A percentile compares a stretch with the other conserved stretches of the same genome.
Evolutionary conservation across 2,113 vertebrate species (phyloP).

Genomic region (Piliocolobus tephrosceles): DNA sequence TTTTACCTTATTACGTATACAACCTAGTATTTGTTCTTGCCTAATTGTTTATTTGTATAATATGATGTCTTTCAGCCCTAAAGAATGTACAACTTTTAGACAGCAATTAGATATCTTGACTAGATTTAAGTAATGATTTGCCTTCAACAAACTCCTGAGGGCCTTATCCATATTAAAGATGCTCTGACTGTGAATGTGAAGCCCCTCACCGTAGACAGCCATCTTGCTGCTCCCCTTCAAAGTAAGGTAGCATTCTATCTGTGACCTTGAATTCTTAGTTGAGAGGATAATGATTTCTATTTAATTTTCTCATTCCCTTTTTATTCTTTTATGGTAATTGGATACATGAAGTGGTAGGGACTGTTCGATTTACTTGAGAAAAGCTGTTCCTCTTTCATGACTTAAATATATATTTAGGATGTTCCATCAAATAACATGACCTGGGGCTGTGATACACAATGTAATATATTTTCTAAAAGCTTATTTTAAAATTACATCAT

Average conservation of each 20-base stretch:
- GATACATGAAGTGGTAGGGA: conserved; percentile 54
- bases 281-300: conserved; percentile 65
- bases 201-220: neutral
- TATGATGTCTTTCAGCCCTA: neutral
- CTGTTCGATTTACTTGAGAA: conserved; percentile 75
- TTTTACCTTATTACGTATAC: conserved; percentile 58
- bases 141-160: neutral
- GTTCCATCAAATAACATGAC: conserved; percentile 56
- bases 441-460: neutral
- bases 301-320: conserved; percentile 76
- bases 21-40: neutral
- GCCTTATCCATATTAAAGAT: neutral
- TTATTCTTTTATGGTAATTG: conserved; percentile 75
- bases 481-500: conserved; percentile 58
- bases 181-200: rapidly evolving
- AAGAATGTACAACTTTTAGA: neutral
- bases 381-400: conserved; percentile 66
- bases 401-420: conserved; percentile 71
- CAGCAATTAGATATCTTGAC: neutral
- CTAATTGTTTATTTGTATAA: conserved; percentile 65
- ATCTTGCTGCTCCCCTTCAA: neutral
- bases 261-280: conserved; percentile 17
- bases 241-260: neutral
- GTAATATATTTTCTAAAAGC: conserved; percentile 45
- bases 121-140: neutral